A percentile compares a stretch with the other conserved stretches of the same genome.
These are phyloP conservation scores for Alosa alosa DNA, from an alignment of 2,113 vertebrate genomes.

Conservation along the genomic window DNA sequence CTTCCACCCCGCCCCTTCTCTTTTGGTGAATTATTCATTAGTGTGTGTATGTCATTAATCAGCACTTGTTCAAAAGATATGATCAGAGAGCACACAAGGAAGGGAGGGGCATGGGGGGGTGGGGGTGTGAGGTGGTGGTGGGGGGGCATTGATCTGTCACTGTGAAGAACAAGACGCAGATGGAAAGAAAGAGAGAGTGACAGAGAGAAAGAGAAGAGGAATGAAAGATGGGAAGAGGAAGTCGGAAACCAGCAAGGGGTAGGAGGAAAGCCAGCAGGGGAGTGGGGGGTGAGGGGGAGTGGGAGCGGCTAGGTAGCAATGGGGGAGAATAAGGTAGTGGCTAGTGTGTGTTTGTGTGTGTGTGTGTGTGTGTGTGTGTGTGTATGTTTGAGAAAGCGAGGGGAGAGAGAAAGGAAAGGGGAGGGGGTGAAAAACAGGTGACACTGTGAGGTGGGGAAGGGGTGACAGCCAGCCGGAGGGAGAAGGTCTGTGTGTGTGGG, in stretches of 20 bases:
- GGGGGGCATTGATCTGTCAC: slow-evolving; percentile 52
- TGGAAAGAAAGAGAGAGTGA: slow-evolving; percentile 27
- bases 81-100: slow-evolving; percentile 49
- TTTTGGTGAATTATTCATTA: slow-evolving; percentile 69
- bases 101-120: slow-evolving; percentile 18
- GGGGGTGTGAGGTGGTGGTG: not conserved
- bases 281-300: not conserved
- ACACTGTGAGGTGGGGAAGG: not conserved
- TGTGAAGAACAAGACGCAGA: slow-evolving; percentile 36
- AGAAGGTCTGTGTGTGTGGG: not conserved
- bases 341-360: not conserved
- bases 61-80: slow-evolving; percentile 75
- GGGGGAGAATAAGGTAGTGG: not conserved
- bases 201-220: not conserved
- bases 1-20: not conserved
- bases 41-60: slow-evolving; percentile 81
- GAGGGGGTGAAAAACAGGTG: not conserved
- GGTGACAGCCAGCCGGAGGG: not conserved
- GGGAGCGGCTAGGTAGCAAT: not conserved
- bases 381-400: not conserved
- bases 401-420: slow-evolving; percentile 21
- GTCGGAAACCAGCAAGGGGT: not conserved
- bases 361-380: not conserved
- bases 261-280: not conserved
- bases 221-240: not conserved